Conservation (phyloP, 2,797 vertebrate species). For the Neosilurus mollespiculum region DNA sequence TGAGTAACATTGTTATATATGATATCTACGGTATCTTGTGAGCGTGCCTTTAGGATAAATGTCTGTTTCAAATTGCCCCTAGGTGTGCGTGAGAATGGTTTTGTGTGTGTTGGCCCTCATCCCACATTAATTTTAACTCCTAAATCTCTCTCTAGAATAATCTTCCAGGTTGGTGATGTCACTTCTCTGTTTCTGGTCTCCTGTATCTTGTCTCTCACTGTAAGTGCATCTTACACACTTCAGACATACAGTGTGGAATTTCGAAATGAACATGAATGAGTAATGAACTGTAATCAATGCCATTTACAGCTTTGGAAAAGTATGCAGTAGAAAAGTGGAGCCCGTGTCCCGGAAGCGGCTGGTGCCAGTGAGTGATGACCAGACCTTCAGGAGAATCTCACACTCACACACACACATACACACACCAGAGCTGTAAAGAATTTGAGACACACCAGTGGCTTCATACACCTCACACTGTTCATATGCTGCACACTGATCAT, state of each 20-base stretch:
- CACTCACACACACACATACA: slow-evolving; percentile 60
- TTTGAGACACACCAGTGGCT: slow-evolving; percentile 87
- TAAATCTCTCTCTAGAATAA: neutral
- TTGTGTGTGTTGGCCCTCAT: neutral
- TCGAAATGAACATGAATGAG: neutral
- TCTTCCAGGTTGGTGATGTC: slow-evolving; percentile 33
- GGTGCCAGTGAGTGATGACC: slow-evolving; percentile 85
- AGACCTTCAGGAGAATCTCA: slow-evolving; percentile 84
- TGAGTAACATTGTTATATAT: no score
- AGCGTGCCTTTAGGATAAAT: no score
- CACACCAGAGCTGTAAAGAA: slow-evolving; percentile 68
- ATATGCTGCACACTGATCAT: neutral
- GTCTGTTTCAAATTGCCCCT: no score
- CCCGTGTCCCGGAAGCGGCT: slow-evolving; percentile 71
- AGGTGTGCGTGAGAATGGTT: no score
- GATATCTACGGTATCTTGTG: no score
- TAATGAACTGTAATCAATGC: neutral
- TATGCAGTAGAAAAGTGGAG: neutral
- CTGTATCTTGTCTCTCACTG: slow-evolving; percentile 26
- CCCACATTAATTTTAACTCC: neutral
- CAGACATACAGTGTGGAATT: neutral
- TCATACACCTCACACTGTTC: slow-evolving; percentile 80
- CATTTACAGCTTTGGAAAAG: slow-evolving; percentile 32
- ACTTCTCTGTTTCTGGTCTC: slow-evolving; percentile 8
- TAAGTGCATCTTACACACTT: slow-evolving; percentile 25